Base-by-base conservation (phyloP, 2,113 vertebrate species). In the Otus sunia region DNA sequence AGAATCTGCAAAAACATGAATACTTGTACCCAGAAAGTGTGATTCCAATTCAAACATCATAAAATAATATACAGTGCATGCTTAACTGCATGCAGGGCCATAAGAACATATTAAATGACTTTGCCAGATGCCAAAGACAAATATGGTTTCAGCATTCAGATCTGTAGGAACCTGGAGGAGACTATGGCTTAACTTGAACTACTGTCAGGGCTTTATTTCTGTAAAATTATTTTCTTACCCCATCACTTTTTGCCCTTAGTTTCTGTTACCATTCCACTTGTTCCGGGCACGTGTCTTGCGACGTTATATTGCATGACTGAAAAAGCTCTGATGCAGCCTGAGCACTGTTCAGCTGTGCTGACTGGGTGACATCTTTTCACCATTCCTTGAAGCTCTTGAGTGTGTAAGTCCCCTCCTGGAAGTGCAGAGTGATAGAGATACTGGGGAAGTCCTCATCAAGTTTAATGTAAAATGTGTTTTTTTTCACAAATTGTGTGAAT, bases 11-110 rank as follows among this genome's bases (percentile, higher is more conserved):
- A 98, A 98, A 98, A 97, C 97, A 95, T 92, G 91, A 97, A 95
- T 97, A 90, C 52, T 86, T 97, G 96, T 97, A 98, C 97, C 97
- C 97, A 98, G 97, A 98, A 98, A 96, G 94, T 89, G 96, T 63
- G 94, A 97, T 97, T 98, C 98, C 98, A 98, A 98, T 92, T 96
- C 97, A 98, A 98, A 98, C 97, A 98, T 92, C 96, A 97, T 98
- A 98, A 98, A 98, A 98, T 98, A 98, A 98, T 98, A 98, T 95
- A 98, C 96, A 98, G 97, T 95, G 97, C 96, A 97, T 97, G 97
- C 96, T 97, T 98, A 97, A 97, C 88, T 96, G 97, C 97, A 95
- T 97, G 93, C 94, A 92, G 76, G 94, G 71, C 97, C 79, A 11
- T 95, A 96, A 76, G 97, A 98, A 97, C 75, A 52, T 98, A 98